Evolutionary conservation across 92 coral and sea anemone genomes (phyloP), one percentile per base, ranked within the genome.

Genomic region (Blastomussa wellsi): DNA sequence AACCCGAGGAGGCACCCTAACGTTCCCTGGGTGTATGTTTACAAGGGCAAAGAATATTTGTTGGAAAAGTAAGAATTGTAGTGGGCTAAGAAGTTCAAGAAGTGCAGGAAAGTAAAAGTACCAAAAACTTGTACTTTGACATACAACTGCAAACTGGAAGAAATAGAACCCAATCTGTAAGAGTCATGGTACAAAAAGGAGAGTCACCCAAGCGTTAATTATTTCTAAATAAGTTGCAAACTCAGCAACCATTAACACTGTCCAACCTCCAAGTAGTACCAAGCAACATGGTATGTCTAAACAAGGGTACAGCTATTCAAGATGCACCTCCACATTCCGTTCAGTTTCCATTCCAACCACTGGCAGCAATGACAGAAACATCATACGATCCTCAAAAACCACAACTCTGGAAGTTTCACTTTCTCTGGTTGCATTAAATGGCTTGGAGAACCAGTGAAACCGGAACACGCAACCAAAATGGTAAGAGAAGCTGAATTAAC

Each of bases 111-210:
- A 88, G 83, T 82, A 59, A 88, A 68, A 82, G 31, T 16, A 44
- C 76, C 69, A 52, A 73, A 33, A 88, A 82, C 82, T 74, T 88
- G 90, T 82, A 88, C 86, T 82, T 82, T 88, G 90, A 82, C 82
- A 38, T 88, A 64, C 41, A 33, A 48, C 77, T 88, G 17, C 90
- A 82, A 88, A 82, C 82, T 74, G 80, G 36, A 64, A 75, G 60
- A 69, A 79, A 82, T 88, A 31, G 83, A 74, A 36, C 52, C 16
- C 65, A 37, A 42, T 15, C 74, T 51, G 73, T 88, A 5, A 81
- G 87, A 55, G 84, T 88, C 22, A 88, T 83, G 91, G 74, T 82
- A 6, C 84, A 83, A 66, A 88, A 59, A 76, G 88, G 88, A 44
- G 88, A 73, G 78, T 51, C 76, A 20, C 53, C 70, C 36, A 84